phyloP scores from a whole-genome alignment of 2,888 invertebrate species.

The Sthenelais limicola region DNA sequence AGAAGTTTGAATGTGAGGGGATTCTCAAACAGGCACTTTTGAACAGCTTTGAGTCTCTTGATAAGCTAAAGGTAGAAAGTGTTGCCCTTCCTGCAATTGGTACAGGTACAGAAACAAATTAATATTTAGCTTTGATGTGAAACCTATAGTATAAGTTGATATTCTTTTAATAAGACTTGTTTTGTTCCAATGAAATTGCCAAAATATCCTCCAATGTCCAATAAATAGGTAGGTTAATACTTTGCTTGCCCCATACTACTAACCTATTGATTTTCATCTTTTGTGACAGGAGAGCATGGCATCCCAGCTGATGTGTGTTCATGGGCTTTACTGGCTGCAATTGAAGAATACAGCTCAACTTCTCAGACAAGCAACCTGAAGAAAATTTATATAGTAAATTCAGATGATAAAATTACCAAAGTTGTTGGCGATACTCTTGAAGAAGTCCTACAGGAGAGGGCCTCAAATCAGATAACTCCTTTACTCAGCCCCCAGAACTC shows the following conservation, averaged over 20 bases:
- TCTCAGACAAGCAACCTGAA: conserved; percentile 1
- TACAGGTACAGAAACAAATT: conserved; percentile 23
- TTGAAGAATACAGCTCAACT: conserved; percentile 22
- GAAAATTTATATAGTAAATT: conserved; percentile 15
- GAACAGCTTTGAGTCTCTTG: conserved; percentile 17
- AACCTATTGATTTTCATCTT: not conserved
- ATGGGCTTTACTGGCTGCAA: conserved; percentile 20
- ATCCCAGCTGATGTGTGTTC: conserved; percentile 40
- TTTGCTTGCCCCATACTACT: not conserved
- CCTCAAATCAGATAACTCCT: conserved; percentile 16
- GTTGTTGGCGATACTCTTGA: conserved; percentile 19
- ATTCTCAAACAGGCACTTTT: conserved; percentile 37
- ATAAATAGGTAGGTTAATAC: not conserved
- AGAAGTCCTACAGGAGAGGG: conserved; percentile 12
- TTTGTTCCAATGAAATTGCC: not conserved
- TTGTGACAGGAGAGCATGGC: conserved; percentile 41
- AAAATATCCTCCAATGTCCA: too few relatives aligned
- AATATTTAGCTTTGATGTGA: not conserved
- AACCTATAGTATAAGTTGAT: not conserved
- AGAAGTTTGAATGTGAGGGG: conserved; percentile 35
- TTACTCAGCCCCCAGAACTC: conserved; percentile 1
- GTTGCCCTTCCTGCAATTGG: conserved; percentile 40
- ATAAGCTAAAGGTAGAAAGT: too few relatives aligned
- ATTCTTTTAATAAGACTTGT: not conserved
- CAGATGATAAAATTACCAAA: not conserved